Conservation (phyloP, 2,888 invertebrate genomes). For the Himalopsyche tibetana region DNA sequence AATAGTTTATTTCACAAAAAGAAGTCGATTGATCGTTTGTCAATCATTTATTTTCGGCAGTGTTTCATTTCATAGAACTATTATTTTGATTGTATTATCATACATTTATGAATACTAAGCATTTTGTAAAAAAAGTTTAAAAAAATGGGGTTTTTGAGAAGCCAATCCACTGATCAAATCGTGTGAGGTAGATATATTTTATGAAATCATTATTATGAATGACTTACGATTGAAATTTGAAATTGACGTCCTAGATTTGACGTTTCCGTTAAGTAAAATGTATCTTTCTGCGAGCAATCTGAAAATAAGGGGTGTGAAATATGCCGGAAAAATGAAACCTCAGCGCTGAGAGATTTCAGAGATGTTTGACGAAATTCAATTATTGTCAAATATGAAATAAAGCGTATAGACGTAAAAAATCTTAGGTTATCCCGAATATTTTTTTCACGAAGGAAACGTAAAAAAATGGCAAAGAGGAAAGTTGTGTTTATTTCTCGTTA, state of each 20-base stretch:
- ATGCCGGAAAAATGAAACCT: neutral
- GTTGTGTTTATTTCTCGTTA: constrained; percentile 46
- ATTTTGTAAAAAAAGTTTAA: too few species aligned
- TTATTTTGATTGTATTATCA: too few species aligned
- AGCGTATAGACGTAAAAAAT: neutral
- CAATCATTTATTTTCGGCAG: too few species aligned
- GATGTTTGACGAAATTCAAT: constrained; percentile 12
- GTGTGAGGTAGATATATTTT: too few species aligned
- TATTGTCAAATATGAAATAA: constrained; percentile 26
- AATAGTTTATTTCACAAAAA: too few species aligned
- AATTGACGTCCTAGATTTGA: neutral
- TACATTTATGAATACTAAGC: too few species aligned
- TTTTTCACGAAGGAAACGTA: neutral
- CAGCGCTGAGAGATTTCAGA: neutral
- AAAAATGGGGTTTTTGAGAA: too few species aligned
- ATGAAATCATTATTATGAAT: neutral
- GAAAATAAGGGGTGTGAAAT: neutral
- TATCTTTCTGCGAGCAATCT: neutral
- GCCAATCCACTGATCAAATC: too few species aligned
- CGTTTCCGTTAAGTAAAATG: neutral
- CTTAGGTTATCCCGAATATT: neutral
- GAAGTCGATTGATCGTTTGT: too few species aligned
- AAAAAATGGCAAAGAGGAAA: constrained; percentile 46
- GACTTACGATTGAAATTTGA: neutral
- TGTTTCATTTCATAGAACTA: too few species aligned